Base-by-base conservation (phyloP, 2,113 vertebrate species). In the Notothenia rossii region DNA sequence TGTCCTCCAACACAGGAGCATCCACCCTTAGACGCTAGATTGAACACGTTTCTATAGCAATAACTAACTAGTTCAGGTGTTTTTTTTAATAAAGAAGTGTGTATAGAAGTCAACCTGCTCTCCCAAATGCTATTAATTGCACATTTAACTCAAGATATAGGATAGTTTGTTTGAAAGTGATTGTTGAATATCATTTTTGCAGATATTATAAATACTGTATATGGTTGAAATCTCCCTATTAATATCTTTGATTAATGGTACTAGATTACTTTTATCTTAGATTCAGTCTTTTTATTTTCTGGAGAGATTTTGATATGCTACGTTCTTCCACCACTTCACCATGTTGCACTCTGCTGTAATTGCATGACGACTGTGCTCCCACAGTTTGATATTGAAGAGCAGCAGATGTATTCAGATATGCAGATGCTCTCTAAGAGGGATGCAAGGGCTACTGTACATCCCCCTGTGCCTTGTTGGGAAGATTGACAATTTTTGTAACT, bases 401-500 rank as follows among this genome's bases (percentile, higher is more conserved):
- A 88, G 90, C 89, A 91, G 88, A 91, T 90, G 91, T 94, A 94
- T 95, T 93, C 79, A 84, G 15, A 88, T 92, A 92, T 95, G 91
- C 90, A 94, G 91, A 85, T 85, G 74, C 80, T 90, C 64, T 93
- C 50, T 61, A 68, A 77, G 74, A 81, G 86, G 85, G 83, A 80
- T 75, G 64, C 48, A 77, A 54, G 53, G 61, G 54, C 63, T 75
- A 61, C 81, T 91, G 80, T 71, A 76, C 18, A 59, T 89, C 86
- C 77, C 36, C 72, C 68, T 81, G 92, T 95, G 94, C 93, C 93
- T 94, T 94, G 88, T 81, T 86, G 88, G 88, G 78, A 86, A 89
- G 56, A 84, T 81, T 76, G n/a, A 72, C 70, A 51, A 49, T 72
- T 81, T 85, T 88, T 89, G 33, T 77, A 82, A 75, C 68, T 81